Evolutionary conservation across 2,888 invertebrate species (phyloP).

Genomic region (Drosophila suboccidentalis): DNA sequence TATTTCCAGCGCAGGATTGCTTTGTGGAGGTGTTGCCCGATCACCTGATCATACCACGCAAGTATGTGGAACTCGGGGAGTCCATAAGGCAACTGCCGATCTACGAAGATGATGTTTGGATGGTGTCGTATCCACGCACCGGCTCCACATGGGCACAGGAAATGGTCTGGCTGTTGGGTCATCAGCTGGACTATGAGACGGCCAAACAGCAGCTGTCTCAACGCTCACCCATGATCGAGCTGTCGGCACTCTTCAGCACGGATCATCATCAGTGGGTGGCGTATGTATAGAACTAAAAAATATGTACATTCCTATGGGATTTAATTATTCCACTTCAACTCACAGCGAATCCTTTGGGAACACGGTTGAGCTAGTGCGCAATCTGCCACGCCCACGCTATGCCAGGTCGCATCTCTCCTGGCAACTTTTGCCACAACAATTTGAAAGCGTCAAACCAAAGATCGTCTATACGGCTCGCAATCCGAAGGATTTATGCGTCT

Average conservation of each 20-base stretch:
- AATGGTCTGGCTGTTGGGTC: constrained; percentile 95
- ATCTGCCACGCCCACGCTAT: constrained; percentile 90
- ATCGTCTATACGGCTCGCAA: constrained; percentile 95
- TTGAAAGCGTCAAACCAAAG: constrained; percentile 90
- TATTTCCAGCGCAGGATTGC: constrained; percentile 90
- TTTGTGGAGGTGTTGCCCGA: constrained; percentile 92
- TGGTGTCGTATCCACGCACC: constrained; percentile 95
- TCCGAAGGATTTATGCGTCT: constrained; percentile 96
- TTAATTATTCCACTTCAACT: not conserved
- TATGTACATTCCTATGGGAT: not conserved
- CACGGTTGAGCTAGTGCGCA: constrained; percentile 90
- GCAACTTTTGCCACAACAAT: constrained; percentile 89
- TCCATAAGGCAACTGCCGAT: constrained; percentile 91
- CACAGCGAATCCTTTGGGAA: constrained; percentile 87
- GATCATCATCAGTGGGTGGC: constrained; percentile 88
- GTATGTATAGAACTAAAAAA: constrained; percentile 85
- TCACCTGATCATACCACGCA: constrained; percentile 89
- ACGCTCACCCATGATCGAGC: constrained; percentile 92
- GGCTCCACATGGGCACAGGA: constrained; percentile 98
- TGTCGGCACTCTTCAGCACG: constrained; percentile 88
- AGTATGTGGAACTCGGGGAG: constrained; percentile 89
- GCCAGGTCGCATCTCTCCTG: constrained; percentile 91
- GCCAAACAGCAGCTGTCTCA: constrained; percentile 88
- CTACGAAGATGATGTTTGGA: constrained; percentile 92
- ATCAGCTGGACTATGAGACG: constrained; percentile 91